Percentiles rank a stretch among this genome's conserved stretches.
Conservation (phyloP, 2,888 invertebrate genomes). For the Napeogenes sylphis region DNA sequence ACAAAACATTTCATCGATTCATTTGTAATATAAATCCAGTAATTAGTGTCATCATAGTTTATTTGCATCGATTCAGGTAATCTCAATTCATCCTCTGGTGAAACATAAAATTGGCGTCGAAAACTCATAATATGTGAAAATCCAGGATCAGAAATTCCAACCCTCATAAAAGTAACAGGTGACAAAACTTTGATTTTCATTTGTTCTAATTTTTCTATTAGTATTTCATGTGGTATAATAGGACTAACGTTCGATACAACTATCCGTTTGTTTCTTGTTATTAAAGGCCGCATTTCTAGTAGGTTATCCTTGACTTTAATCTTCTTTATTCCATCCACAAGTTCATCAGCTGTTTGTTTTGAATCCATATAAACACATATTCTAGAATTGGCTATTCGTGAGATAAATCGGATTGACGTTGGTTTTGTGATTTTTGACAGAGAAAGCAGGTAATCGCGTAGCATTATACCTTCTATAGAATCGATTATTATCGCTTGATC, state of each 20-base stretch:
- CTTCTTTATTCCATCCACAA: slow-evolving; percentile 17
- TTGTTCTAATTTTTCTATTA: slow-evolving; percentile 21
- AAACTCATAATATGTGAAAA: slow-evolving; percentile 27
- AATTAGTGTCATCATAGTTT: slow-evolving; percentile 24
- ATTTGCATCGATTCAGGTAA: slow-evolving; percentile 23
- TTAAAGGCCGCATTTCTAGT: slow-evolving; percentile 27
- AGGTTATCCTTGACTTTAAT: slow-evolving; percentile 16
- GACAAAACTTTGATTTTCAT: slow-evolving; percentile 17
- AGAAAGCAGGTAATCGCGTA: slow-evolving; percentile 22
- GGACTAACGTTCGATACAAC: slow-evolving; percentile 30
- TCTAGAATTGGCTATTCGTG: slow-evolving; percentile 24
- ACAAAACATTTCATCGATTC: slow-evolving; percentile 23
- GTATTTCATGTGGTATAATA: slow-evolving; percentile 20
- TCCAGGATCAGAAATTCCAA: slow-evolving; percentile 18
- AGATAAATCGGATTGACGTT: slow-evolving; percentile 22
- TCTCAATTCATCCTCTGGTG: slow-evolving; percentile 16
- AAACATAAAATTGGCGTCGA: slow-evolving; percentile 21
- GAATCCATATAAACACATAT: slow-evolving; percentile 24
- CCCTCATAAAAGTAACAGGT: slow-evolving; percentile 16
- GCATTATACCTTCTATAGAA: slow-evolving; percentile 23
- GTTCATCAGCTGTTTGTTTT: slow-evolving; percentile 23
- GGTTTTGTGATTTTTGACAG: slow-evolving; percentile 15
- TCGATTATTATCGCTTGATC: slow-evolving; percentile 31
- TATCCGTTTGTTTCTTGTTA: slow-evolving; percentile 30
- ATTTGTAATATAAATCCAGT: slow-evolving; percentile 24